Evolutionary conservation across 1,140 invertebrate genomes (phyloP), one percentile per base, ranked within the genome.

Genomic region (Gerris buenoi): DNA sequence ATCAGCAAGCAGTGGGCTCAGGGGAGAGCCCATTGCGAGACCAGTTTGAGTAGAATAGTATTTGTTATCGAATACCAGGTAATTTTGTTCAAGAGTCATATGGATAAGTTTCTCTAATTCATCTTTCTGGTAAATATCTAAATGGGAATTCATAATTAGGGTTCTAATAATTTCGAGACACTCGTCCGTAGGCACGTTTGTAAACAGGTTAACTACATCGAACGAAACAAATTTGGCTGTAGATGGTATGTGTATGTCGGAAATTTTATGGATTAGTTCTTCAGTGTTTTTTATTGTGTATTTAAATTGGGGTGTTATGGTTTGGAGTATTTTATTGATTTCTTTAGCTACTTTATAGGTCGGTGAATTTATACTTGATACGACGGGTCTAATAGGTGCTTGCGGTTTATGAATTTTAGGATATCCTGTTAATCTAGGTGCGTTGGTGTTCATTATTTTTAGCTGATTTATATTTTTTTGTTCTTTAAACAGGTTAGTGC

Each of bases 121-220:
- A 2, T 46, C 18, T 18, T 46, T 46, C 18, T 46, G 5, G 18
- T 18, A 46, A 46, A 46, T 46, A 46, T 46, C 33, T 46, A 46
- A 46, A 18, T 46, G 5, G 33, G 33, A 46, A 46, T 46, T 46
- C 18, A 46, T 10, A 18, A 46, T 46, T 46, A 46, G 5, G 5
- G 5, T 46, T 46, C 33, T 46, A 46, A 46, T 5, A 10, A 63
- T 22, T 63, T 25, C 27, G n/a, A 23, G 15, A 25, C 61, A 63
- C 15, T 63, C 61, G 2, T 63, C 27, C 1, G 27, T 23, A n/a
- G 63, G 63, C n/a, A 65, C 33, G 25, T 56, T 65, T n/a, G 63
- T 29, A n/a, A 65, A 65, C 5, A 65, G 22, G 15, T 29, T 56
- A n/a, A 27, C 29, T 25, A 65, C 63, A 56, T 65, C 63, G 27